phyloP scores from a whole-genome alignment of 2,113 vertebrate species.

The Genyomyrus donnyi region DNA sequence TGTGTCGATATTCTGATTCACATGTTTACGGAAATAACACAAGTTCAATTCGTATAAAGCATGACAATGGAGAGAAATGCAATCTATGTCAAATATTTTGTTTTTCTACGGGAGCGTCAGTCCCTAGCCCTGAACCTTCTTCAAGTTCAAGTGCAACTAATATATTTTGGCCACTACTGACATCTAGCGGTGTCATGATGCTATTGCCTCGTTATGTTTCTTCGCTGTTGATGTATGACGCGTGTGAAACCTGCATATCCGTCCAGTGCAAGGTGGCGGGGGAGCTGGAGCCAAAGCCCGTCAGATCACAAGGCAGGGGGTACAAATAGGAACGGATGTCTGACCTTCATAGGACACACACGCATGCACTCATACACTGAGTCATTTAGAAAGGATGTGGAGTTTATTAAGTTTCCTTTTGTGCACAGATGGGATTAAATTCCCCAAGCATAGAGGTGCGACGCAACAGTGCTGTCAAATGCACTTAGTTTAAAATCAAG shows the following conservation, averaged over 20 bases:
- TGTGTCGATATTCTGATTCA: background rate
- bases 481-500: background rate
- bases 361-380: background rate
- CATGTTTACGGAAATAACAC: background rate
- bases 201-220: background rate
- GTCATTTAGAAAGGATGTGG: background rate
- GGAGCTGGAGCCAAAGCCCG: background rate
- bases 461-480: background rate
- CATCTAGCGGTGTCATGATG: background rate
- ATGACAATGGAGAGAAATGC: background rate
- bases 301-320: background rate
- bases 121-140: background rate
- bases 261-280: background rate
- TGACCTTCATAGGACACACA: background rate
- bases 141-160: background rate
- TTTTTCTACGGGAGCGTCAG: background rate
- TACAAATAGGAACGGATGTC: background rate
- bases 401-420: background rate
- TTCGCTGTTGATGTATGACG: background rate
- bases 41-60: background rate
- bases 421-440: background rate
- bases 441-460: background rate
- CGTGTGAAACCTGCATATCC: background rate
- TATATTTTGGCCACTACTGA: background rate
- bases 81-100: slow-evolving; percentile 4